Percentiles rank a stretch among this genome's conserved stretches.
These are phyloP conservation scores for Tachysurus vachellii DNA, from an alignment of 2,113 vertebrate genomes.

Conservation along the genomic window DNA sequence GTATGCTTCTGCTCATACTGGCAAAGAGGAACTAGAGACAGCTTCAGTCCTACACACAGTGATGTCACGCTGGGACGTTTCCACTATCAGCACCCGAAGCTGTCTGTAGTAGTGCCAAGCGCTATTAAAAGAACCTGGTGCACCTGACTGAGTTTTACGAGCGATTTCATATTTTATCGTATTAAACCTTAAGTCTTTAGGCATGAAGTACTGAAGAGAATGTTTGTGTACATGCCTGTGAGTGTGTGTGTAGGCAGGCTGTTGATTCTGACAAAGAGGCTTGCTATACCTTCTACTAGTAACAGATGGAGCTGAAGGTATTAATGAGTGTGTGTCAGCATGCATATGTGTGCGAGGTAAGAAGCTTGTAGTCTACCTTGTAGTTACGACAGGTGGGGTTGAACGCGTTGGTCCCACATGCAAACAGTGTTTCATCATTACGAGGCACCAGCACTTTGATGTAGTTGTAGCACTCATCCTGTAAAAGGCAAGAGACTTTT, in stretches of 20 bases:
- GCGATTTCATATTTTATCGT: not conserved
- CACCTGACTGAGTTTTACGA: conserved; percentile 3
- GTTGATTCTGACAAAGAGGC: not conserved
- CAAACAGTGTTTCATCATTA: conserved; percentile 83
- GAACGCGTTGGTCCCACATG: conserved; percentile 91
- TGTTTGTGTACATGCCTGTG: not conserved
- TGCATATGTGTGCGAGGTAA: not conserved
- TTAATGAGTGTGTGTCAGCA: conserved; percentile 22
- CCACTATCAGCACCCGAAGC: conserved; percentile 22
- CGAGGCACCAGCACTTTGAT: conserved; percentile 90
- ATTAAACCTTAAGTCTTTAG: not conserved
- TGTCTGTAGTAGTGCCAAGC: conserved; percentile 4
- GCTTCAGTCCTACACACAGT: not conserved
- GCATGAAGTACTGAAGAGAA: not conserved
- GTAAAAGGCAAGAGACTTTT: conserved; percentile 55
- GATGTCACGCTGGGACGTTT: not conserved
- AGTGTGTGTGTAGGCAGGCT: not conserved
- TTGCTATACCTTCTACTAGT: not conserved
- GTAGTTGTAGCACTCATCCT: conserved; percentile 96
- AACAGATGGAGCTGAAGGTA: conserved; percentile 18
- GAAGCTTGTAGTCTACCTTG: conserved; percentile 71
- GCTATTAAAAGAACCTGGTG: conserved; percentile 5
- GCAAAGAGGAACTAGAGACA: not conserved
- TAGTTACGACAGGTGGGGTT: conserved; percentile 92
- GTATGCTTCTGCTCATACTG: not conserved